Evolutionary conservation across 92 coral and sea anemone species (phyloP).

Genomic region (Nematostella vectensis): DNA sequence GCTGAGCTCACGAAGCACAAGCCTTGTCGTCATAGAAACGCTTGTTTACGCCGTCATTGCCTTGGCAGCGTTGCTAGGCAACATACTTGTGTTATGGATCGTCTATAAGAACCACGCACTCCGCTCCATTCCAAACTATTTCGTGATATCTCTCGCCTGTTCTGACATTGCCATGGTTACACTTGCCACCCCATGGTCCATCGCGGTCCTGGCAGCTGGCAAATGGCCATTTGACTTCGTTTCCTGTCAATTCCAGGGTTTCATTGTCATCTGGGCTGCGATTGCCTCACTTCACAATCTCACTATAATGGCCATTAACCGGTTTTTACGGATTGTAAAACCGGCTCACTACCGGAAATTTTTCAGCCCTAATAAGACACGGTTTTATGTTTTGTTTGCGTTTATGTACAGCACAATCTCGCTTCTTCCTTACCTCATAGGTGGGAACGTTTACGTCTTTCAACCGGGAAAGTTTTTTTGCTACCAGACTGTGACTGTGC

Average conservation of each 20-base stretch:
- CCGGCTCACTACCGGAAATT: conserved; percentile 30
- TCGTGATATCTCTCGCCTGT: conserved; percentile 44
- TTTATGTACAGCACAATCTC: conserved; percentile 1
- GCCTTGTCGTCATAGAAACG: conserved; percentile 6
- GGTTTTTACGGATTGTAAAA: conserved; percentile 47
- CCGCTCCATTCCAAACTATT: conserved; percentile 48
- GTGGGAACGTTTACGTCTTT: conserved; percentile 14
- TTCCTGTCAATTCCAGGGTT: conserved; percentile 50
- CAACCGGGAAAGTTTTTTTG: conserved; percentile 31
- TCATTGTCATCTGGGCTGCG: conserved; percentile 36
- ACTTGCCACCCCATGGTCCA: conserved; percentile 41
- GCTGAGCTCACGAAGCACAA: conserved; percentile 4
- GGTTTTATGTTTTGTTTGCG: conserved; percentile 4
- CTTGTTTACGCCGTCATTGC: conserved; percentile 15
- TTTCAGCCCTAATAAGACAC: conserved; percentile 21
- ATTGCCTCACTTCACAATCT: conserved; percentile 41
- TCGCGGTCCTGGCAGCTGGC: conserved; percentile 34
- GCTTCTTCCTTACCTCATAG: conserved; percentile 17
- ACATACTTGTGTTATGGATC: conserved; percentile 40
- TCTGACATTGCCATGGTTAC: conserved; percentile 36
- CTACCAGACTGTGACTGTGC: conserved; percentile 10
- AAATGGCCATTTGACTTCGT: conserved; percentile 34
- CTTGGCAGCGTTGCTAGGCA: conserved; percentile 28
- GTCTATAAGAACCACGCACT: conserved; percentile 42
- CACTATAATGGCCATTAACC: conserved; percentile 36